Conservation (phyloP, 2,797 vertebrate species). For the Catostomus latipinnis region DNA sequence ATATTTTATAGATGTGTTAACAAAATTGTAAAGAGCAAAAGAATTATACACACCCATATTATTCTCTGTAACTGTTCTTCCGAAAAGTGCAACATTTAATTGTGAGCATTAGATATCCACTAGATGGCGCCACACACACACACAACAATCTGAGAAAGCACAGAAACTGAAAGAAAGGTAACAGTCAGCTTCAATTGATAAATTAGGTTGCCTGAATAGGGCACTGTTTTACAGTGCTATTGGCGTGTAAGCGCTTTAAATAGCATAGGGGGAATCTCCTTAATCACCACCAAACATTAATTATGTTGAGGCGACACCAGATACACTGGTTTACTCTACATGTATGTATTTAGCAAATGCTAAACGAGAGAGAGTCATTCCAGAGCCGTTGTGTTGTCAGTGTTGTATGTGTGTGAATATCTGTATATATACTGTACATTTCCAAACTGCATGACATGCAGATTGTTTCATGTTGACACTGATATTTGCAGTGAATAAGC, state of each 20-base stretch:
- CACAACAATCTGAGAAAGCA: too few species aligned
- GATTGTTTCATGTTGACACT: constrained; percentile 19
- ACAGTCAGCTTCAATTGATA: background rate
- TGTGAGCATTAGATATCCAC: background rate
- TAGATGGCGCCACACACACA: constrained; percentile 25
- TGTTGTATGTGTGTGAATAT: background rate
- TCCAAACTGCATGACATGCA: background rate
- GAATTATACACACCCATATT: background rate
- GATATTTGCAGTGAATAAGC: constrained; percentile 19
- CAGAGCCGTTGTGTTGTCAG: background rate
- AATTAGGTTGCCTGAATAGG: constrained; percentile 7
- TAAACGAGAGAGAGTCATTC: background rate
- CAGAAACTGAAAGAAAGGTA: too few species aligned
- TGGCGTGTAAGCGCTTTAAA: background rate
- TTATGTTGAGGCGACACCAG: background rate
- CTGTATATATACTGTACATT: too few species aligned
- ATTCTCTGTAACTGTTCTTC: background rate
- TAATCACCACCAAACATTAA: background rate
- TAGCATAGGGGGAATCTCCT: too few species aligned
- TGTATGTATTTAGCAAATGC: too few species aligned
- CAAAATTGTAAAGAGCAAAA: background rate
- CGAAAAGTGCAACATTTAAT: background rate
- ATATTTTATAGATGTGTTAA: too few species aligned
- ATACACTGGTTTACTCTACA: background rate
- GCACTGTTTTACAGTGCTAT: background rate